Evolutionary conservation across 2,113 vertebrate genomes (phyloP), one percentile per base, ranked within the genome.

Genomic region (Engystomops pustulosus): DNA sequence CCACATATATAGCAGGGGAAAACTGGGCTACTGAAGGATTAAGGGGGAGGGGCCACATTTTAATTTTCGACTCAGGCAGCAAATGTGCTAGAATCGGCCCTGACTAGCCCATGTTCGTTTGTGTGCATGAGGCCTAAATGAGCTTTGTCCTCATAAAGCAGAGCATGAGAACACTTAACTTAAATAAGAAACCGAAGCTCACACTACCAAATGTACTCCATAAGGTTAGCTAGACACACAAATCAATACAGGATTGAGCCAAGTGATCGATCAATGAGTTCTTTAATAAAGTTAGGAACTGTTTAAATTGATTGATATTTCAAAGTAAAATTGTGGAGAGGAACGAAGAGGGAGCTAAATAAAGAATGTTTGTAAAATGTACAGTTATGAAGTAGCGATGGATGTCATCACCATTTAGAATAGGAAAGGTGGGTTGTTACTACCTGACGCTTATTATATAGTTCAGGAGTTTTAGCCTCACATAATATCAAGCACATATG

Each of bases 251-350:
- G 23, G 23, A 60, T 65, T 14, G 11, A 65, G 60, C 60, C 27
- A 32, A 34, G 14, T 65, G 60, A 65, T 32, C 60, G 60, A 32
- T 65, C 15, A 17, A 6, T 65, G 14, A 65, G 60, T 65, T 8
- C 58, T 62, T 65, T 65, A 65, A 65, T 65, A 65, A 62, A 62
- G 60, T 32, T 65, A 65, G 27, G 60, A 17, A 32, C 5, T 32
- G 27, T 65, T 65, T 32, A 65, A 32, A 65, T 65, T 32, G 60
- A 65, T 65, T 65, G 12, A 32, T 65, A 65, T 17, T 65, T 65
- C 27, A 65, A 65, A 65, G 27, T 62, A 6, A 65, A 65, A 65
- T 65, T 32, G 32, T 2, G 6, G 27, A 15, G 11, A 65, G 27
- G 5, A 65, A 65, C 32, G 6, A 65, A 17, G 15, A 65, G 6